Conservation (phyloP, 1,140 invertebrate genomes). For the Episyrphus balteatus region DNA sequence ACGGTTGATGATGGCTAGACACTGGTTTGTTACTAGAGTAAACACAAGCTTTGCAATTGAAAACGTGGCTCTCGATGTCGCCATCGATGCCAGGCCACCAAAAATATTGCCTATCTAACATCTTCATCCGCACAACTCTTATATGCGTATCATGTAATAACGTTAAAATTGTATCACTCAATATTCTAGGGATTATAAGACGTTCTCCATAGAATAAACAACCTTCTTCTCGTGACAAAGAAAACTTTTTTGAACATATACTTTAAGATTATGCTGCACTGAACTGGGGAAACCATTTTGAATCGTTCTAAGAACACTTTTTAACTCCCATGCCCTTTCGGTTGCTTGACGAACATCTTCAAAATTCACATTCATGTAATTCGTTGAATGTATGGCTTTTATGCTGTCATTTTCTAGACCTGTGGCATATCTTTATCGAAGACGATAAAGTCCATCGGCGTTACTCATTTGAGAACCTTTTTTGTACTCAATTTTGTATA, state of each 20-base stretch:
- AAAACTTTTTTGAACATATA: neutral
- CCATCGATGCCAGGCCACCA: too few relatives aligned
- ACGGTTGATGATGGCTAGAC: too few relatives aligned
- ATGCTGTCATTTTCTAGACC: slow-evolving; percentile 1
- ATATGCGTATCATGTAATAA: too few relatives aligned
- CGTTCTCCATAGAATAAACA: slow-evolving; percentile 6
- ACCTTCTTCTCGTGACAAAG: neutral
- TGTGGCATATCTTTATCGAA: neutral
- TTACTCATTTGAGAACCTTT: slow-evolving; percentile 10
- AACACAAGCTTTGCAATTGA: too few relatives aligned
- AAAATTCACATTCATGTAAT: neutral
- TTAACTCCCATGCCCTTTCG: neutral
- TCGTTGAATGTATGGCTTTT: neutral
- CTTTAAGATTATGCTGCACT: neutral
- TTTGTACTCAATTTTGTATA: slow-evolving; percentile 11
- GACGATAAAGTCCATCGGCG: slow-evolving; percentile 11
- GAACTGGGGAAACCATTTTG: slow-evolving; percentile 1
- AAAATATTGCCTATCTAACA: too few relatives aligned
- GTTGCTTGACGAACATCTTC: neutral
- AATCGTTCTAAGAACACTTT: neutral
- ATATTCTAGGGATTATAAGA: slow-evolving; percentile 1
- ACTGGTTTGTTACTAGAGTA: too few relatives aligned
- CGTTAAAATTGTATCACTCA: neutral
- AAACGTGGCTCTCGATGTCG: too few relatives aligned
- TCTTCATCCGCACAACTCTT: too few relatives aligned